phyloP scores from a whole-genome alignment of 2,888 invertebrate species.

The Andrena trimmerana region DNA sequence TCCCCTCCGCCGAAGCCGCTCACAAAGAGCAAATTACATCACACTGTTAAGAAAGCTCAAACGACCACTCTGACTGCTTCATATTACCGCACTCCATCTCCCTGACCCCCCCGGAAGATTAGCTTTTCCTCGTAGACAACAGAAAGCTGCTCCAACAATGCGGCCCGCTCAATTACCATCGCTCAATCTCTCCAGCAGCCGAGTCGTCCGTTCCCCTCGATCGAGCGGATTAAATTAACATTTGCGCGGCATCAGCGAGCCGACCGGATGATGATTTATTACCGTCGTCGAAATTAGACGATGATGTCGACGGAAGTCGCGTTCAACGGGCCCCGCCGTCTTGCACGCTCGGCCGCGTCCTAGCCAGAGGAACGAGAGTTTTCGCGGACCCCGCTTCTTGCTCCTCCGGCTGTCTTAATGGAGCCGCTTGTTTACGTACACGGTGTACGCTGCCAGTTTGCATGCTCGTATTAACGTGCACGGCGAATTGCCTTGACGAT shows the following conservation, averaged over 20 bases:
- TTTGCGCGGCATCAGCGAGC: constrained; percentile 1
- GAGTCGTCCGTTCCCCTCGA: not conserved
- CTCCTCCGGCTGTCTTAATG: constrained; percentile 73
- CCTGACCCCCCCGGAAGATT: not conserved
- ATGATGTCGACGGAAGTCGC: not conserved
- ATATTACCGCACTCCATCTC: no score
- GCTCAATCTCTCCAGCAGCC: not conserved
- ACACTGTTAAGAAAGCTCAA: not conserved
- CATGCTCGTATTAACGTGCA: constrained; percentile 58
- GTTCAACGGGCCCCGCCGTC: not conserved
- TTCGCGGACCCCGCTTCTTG: constrained; percentile 42
- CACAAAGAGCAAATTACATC: not conserved
- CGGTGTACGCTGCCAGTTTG: constrained; percentile 64
- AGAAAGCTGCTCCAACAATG: not conserved
- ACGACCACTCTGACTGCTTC: no score
- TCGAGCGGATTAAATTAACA: constrained; percentile 19
- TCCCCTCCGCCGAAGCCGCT: not conserved
- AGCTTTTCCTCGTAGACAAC: not conserved
- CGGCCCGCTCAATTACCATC: constrained; percentile 10
- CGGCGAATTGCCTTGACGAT: constrained; percentile 66
- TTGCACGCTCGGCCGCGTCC: not conserved
- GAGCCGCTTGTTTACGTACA: constrained; percentile 68
- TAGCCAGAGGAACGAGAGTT: not conserved
- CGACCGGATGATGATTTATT: constrained; percentile 6
- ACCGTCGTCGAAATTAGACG: constrained; percentile 12